Evolutionary conservation across 2,888 invertebrate genomes (phyloP), one percentile per base, ranked within the genome.

Genomic region (Tolmerus cingulatus): DNA sequence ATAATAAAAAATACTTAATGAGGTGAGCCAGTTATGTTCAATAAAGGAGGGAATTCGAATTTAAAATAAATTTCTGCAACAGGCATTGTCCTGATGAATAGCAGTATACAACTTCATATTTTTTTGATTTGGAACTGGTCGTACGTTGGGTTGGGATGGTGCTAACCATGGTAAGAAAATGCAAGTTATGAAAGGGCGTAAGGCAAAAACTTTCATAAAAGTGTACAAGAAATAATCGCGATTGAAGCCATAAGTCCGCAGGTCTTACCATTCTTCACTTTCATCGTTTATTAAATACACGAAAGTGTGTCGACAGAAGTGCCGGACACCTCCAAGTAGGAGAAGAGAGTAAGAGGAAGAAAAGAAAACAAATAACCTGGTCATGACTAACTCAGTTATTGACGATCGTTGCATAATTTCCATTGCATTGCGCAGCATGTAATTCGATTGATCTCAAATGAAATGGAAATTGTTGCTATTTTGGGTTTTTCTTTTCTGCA

Each of bases 381-480:
- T 37, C 37, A 76, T 76, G 76, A 37, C 76, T 76, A 37, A 76
- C n/a, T 76, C 19, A 76, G 76, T 37, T 76, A 37, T 34, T 37
- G 34, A 37, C 5, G 27, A 66, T 66, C 19, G 27, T 66, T 66
- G 66, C 66, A 27, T 66, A 66, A 66, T 19, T 19, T 12, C 12
- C 66, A 66, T 66, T 66, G 66, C 66, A 66, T 66, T 66, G 27
- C 66, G 66, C 66, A 66, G 66, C 76, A 74, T 34, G 76, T 16
- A 76, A 40, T 43, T 78, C 43, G 78, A 78, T 78, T 40, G 78
- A 78, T 78, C 40, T 40, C 78, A 43, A 78, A 66, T 14, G 78
- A 78, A 78, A 78, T 78, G 43, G 19, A 37, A 78, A 40, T 78
- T 40, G 37, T 77, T 77, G 77, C n/a, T 37, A 77, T 37, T 77